Evolutionary conservation across 2,797 vertebrate species (phyloP).

Genomic region (Poecile montanus): DNA sequence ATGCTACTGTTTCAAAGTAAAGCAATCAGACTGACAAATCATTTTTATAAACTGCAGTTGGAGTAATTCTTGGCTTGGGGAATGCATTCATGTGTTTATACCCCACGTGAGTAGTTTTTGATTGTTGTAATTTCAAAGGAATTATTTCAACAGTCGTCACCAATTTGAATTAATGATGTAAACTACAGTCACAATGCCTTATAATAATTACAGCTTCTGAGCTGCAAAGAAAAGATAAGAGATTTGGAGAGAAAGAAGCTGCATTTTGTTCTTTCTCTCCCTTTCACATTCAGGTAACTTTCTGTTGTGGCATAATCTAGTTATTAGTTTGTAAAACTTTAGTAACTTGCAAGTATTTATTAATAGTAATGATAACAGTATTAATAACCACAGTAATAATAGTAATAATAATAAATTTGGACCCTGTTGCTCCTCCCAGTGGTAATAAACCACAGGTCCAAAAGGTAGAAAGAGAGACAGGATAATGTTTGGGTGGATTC

Average conservation of each 20-base stretch:
- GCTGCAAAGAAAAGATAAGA: neutral
- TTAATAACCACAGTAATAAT: neutral
- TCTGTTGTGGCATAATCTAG: neutral
- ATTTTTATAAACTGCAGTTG: neutral
- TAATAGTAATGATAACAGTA: neutral
- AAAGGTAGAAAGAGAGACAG: neutral
- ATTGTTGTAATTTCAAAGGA: neutral
- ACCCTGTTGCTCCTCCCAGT: neutral
- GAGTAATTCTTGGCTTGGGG: neutral
- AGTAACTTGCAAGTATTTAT: neutral
- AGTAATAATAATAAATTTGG: neutral
- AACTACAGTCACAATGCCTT: neutral
- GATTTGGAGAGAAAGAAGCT: neutral
- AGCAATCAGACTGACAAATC: neutral
- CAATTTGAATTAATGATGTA: neutral
- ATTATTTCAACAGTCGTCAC: neutral
- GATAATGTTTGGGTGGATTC: neutral
- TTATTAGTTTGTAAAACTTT: neutral
- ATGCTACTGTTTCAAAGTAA: neutral
- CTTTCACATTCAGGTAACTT: neutral
- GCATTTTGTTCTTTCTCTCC: neutral
- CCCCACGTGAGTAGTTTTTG: neutral
- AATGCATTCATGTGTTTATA: neutral
- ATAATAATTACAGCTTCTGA: neutral
- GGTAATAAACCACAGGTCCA: neutral